Base-by-base conservation (phyloP, 2,888 invertebrate species). In the Spatulosminthurus flaviceps region DNA sequence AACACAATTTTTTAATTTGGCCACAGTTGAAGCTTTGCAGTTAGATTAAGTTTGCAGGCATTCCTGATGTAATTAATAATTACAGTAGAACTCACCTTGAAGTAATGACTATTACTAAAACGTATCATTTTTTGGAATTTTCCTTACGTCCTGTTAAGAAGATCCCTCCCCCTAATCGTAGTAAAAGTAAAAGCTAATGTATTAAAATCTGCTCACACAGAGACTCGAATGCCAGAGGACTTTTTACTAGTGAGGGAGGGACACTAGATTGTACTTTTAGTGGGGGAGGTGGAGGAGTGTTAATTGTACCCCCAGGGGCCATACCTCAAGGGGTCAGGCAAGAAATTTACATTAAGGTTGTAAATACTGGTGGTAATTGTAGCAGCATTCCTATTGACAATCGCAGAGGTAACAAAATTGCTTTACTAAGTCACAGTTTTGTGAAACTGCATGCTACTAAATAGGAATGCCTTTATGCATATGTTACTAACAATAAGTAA, bases 191-290 rank as follows among this genome's bases (percentile, higher is more conserved):
- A 24, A 4, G 9, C 16, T 60, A 60, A 64, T 64, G n/a, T 22
- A 16, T 64, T 24, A 24, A 64, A 19, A 64, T 34, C 2, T 64
- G 64, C 64, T 64, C 24, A 24, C 16, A 64, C 64, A 64, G 76
- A 76, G 67, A 76, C 26, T 22, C 43, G 26, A 42, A 78, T 61
- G 89, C 88, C 73, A 86, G 87, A 85, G 89, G 89, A 82, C 89
- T 92, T 86, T 93, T 95, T 86, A 93, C 93, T 88, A 90, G 91
- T 84, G 91, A 91, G 86, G 95, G 97, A 81, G 97, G 95, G 78
- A 91, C 93, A 41, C 89, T 97, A 84, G 92, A 76, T 13, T 67
- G 43, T 67, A 41, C 43, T 5, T 76, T 76, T 76, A 67, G 42
- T 69, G 76, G 43, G 41, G 72, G 72, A 22, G 76, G 76, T 66